A percentile compares a stretch with the other conserved stretches of the same genome.
Conservation (phyloP, 2,888 invertebrate species). For the Gisinianus flammeolus region DNA sequence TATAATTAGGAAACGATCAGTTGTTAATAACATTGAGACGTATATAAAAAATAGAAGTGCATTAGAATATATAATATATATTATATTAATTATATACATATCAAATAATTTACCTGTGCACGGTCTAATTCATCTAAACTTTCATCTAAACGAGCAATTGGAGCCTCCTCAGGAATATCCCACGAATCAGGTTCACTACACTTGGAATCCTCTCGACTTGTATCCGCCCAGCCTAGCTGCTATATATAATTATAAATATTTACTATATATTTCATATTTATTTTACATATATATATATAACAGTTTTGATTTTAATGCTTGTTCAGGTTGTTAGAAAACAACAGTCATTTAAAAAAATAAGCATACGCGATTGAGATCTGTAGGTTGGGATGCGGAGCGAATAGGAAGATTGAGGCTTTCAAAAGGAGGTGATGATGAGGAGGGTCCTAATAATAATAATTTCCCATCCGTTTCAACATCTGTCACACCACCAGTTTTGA, state of each 20-base stretch:
- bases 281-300: background rate
- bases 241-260: conserved; percentile 21
- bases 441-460: background rate
- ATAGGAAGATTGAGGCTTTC: conserved; percentile 51
- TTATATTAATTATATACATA: background rate
- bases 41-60: background rate
- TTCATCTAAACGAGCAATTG: conserved; percentile 72
- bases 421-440: conserved; percentile 43
- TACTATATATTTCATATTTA: background rate
- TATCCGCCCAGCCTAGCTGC: conserved; percentile 54
- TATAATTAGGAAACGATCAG: conserved; percentile 12
- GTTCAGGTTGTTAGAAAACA: background rate
- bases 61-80: background rate
- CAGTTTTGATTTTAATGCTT: background rate
- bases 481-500: conserved; percentile 13
- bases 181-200: conserved; percentile 59
- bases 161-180: conserved; percentile 63
- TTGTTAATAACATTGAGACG: background rate
- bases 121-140: conserved; percentile 71
- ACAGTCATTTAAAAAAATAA: no score
- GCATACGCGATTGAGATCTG: conserved; percentile 56
- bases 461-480: conserved; percentile 36
- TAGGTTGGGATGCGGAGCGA: conserved; percentile 56
- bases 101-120: conserved; percentile 62
- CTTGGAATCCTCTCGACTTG: conserved; percentile 58